phyloP scores from a whole-genome alignment of 2,888 invertebrate species.

The Drosophila anomelani region DNA sequence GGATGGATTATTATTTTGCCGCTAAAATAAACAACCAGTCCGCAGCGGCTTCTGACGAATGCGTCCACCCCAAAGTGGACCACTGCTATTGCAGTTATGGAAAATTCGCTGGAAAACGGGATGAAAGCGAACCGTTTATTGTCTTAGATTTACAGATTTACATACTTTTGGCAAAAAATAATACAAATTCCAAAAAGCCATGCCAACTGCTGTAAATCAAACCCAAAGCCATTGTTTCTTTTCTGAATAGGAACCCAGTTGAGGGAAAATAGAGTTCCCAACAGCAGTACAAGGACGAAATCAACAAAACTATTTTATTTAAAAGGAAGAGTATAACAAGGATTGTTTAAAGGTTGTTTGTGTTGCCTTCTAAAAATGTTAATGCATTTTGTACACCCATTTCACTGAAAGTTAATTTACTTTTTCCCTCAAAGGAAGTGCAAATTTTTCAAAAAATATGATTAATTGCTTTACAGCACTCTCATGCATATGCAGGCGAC shows the following conservation, averaged over 20 bases:
- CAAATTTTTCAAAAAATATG: not conserved
- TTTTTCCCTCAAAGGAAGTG: not conserved
- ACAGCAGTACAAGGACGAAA: not conserved
- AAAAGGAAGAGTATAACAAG: no score
- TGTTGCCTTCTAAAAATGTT: no score
- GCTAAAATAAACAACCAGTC: constrained; percentile 40
- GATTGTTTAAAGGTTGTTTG: no score
- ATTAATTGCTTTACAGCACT: not conserved
- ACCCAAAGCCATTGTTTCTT: not conserved
- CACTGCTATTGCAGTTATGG: not conserved
- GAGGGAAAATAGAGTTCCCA: not conserved
- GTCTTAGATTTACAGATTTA: not conserved
- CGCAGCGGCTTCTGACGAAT: constrained; percentile 10
- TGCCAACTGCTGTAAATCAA: not conserved
- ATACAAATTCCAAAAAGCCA: not conserved
- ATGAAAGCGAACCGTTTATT: not conserved
- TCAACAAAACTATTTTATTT: not conserved
- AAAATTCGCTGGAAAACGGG: not conserved
- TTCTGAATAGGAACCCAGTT: not conserved
- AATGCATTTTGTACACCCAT: not conserved
- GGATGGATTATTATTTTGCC: constrained; percentile 57
- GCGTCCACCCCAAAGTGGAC: not conserved
- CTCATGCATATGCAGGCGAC: constrained; percentile 8
- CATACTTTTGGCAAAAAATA: no score
- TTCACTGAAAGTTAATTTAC: not conserved